These are phyloP conservation scores for Champsocephalus gunnari DNA, from an alignment of 2,797 vertebrate genomes.

Conservation along the genomic window DNA sequence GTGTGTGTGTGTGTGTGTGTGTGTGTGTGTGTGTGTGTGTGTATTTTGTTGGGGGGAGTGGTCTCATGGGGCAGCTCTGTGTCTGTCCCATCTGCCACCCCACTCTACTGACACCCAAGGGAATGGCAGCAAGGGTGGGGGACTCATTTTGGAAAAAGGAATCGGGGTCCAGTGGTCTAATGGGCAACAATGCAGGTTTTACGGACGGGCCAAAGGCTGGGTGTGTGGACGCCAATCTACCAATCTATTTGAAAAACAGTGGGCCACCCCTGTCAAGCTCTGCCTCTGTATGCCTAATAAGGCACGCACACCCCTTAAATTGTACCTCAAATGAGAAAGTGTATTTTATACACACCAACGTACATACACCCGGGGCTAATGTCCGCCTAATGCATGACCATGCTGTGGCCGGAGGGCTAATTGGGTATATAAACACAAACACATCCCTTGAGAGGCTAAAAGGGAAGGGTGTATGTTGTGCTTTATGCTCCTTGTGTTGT, in stretches of 20 bases:
- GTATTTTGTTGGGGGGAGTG: constrained; percentile 54
- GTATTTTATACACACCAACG: constrained; percentile 69
- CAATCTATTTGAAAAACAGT: constrained; percentile 80
- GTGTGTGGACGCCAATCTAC: constrained; percentile 77
- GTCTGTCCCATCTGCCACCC: constrained; percentile 88
- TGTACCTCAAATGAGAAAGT: constrained; percentile 70
- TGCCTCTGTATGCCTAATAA: constrained; percentile 75
- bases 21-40: constrained; percentile 43
- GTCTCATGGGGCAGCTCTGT: constrained; percentile 85
- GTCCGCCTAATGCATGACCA: constrained; percentile 81
- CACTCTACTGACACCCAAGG: constrained; percentile 87
- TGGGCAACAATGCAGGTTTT: constrained; percentile 81
- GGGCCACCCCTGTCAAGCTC: constrained; percentile 70
- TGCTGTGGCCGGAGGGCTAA: constrained; percentile 84
- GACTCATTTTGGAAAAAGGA: constrained; percentile 80
- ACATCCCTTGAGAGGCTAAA: constrained; percentile 79
- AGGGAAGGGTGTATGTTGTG: constrained; percentile 59
- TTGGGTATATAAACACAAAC: constrained; percentile 87
- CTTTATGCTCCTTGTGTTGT: constrained; percentile 49
- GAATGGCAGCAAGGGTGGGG: constrained; percentile 79
- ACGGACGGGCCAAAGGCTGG: constrained; percentile 73
- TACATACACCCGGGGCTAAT: constrained; percentile 77
- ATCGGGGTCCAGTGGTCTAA: constrained; percentile 80
- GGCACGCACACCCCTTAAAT: constrained; percentile 76
- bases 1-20: constrained; percentile 53